phyloP scores from a whole-genome alignment of 1,140 invertebrate species.

The Solenopsis invicta region DNA sequence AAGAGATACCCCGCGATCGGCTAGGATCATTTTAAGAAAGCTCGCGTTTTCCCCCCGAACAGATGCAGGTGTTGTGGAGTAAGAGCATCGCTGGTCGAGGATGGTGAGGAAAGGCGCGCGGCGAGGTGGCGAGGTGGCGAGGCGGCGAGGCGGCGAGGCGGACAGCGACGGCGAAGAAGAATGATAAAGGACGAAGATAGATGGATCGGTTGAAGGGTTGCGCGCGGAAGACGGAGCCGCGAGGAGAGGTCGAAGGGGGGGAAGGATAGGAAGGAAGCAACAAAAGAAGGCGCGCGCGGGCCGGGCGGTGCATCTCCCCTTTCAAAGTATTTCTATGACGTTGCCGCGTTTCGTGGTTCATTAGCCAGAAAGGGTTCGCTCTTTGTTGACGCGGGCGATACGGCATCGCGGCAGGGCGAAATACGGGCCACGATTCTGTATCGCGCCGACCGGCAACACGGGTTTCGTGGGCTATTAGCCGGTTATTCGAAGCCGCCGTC shows the following conservation, averaged over 20 bases:
- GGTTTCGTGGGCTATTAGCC: constrained; percentile 71
- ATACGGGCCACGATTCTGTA: constrained; percentile 64
- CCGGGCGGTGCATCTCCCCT: constrained; percentile 63
- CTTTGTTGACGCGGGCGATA: constrained; percentile 71
- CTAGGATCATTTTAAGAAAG: constrained; percentile 26
- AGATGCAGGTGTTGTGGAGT: constrained; percentile 37
- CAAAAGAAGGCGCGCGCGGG: constrained; percentile 66
- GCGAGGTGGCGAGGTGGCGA: too few relatives aligned
- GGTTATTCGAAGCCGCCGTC: constrained; percentile 65
- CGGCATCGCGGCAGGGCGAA: constrained; percentile 67
- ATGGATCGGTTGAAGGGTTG: constrained; percentile 45
- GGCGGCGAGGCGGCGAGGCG: constrained; percentile 16
- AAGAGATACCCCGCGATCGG: constrained; percentile 47
- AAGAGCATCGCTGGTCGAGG: neutral
- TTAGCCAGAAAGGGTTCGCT: constrained; percentile 77
- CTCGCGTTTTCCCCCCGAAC: constrained; percentile 15
- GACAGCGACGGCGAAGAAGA: constrained; percentile 11
- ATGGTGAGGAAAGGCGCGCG: neutral
- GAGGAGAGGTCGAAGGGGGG: neutral
- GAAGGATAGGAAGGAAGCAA: constrained; percentile 29
- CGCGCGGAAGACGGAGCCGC: neutral
- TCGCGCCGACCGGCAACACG: constrained; percentile 60
- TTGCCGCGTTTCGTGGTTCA: constrained; percentile 78
- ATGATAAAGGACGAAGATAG: constrained; percentile 61
- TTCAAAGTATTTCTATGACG: constrained; percentile 78